These are phyloP conservation scores for Parnassius glacialis DNA, from an alignment of 2,888 invertebrate genomes.

Conservation along the genomic window DNA sequence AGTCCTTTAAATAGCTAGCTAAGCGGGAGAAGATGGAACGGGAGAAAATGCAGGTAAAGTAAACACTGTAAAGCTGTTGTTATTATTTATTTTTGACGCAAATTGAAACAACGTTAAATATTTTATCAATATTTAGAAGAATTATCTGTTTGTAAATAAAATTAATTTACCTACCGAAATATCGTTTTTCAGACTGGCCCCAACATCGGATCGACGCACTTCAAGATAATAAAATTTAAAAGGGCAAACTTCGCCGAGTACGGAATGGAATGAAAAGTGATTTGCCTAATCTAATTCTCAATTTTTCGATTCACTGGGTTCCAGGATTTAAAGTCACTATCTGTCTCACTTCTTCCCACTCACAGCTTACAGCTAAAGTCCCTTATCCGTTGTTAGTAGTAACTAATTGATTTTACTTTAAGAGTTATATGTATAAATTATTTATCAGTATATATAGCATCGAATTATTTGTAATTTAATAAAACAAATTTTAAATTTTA, in stretches of 20 bases:
- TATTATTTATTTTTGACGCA: too few relatives aligned
- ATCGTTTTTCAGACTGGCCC: constrained; percentile 37
- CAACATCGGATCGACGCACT: constrained; percentile 34
- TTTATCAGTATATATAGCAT: too few relatives aligned
- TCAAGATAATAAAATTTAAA: constrained; percentile 77
- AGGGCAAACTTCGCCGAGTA: constrained; percentile 72
- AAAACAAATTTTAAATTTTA: too few relatives aligned
- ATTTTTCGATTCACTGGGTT: constrained; percentile 72
- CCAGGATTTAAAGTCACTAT: constrained; percentile 51
- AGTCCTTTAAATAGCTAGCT: too few relatives aligned
- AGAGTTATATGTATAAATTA: constrained; percentile 6
- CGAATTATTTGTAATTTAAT: too few relatives aligned
- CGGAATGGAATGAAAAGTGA: constrained; percentile 76
- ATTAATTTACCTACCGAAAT: constrained; percentile 33
- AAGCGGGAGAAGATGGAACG: too few relatives aligned
- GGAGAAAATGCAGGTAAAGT: too few relatives aligned
- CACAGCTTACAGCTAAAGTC: constrained; percentile 13
- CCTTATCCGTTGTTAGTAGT: constrained; percentile 3
- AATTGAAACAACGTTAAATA: too few relatives aligned
- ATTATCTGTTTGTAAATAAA: constrained; percentile 24
- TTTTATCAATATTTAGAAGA: too few relatives aligned
- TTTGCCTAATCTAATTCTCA: constrained; percentile 80
- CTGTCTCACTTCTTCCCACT: constrained; percentile 38
- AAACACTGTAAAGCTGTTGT: too few relatives aligned
- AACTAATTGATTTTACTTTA: constrained; percentile 2